Conservation (phyloP, 2,888 invertebrate genomes). For the Ceriagrion tenellum region DNA sequence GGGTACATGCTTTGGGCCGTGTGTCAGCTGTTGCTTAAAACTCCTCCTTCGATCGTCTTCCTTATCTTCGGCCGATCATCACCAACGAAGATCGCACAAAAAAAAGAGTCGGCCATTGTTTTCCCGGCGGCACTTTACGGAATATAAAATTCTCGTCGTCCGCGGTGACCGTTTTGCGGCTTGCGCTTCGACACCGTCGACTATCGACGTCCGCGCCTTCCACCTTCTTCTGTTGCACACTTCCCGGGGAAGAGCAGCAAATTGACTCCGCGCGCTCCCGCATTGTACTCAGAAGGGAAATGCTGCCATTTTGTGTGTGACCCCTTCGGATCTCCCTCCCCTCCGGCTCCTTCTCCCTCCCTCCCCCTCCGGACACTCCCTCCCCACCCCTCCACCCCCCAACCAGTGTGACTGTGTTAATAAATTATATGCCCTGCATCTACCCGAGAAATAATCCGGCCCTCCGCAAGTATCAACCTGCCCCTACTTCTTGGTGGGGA, state of each 20-base stretch:
- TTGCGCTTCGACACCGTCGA: neutral
- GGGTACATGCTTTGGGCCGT: no score
- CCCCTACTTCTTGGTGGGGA: neutral
- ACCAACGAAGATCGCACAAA: no score
- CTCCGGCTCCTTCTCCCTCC: no score
- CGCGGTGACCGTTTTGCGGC: neutral
- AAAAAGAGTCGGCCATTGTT: no score
- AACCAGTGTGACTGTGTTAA: neutral
- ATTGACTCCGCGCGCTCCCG: constrained; percentile 3
- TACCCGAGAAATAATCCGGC: constrained; percentile 3
- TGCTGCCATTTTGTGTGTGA: neutral
- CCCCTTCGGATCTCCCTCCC: neutral
- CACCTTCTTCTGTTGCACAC: neutral
- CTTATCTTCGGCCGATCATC: no score
- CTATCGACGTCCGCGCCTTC: neutral
- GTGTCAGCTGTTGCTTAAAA: no score
- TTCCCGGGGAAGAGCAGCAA: neutral
- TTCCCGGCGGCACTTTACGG: no score
- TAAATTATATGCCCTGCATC: constrained; percentile 2
- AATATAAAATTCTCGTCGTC: neutral
- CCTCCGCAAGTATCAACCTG: neutral
- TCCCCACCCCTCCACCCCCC: no score
- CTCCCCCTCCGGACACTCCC: neutral
- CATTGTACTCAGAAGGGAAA: neutral
- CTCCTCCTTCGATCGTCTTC: no score